These are phyloP conservation scores for Silurus aristotelis DNA, from an alignment of 2,797 vertebrate genomes.

Conservation along the genomic window DNA sequence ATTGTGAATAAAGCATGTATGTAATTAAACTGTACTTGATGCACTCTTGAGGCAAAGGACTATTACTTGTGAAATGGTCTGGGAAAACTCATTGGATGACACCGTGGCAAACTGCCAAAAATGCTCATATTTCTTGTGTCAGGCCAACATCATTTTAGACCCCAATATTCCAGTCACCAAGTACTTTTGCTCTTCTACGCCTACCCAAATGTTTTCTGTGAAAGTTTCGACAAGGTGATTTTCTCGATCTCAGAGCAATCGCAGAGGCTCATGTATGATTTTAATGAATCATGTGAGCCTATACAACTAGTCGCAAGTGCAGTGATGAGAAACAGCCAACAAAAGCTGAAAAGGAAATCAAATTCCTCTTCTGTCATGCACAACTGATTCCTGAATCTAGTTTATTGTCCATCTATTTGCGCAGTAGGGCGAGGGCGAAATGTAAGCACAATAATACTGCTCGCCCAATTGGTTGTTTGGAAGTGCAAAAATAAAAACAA, in stretches of 20 bases:
- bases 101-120: background rate
- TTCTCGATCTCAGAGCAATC: background rate
- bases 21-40: background rate
- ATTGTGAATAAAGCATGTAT: background rate
- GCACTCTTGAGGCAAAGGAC: too few relatives aligned
- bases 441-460: background rate
- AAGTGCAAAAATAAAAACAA: background rate
- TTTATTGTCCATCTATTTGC: slow-evolving; percentile 13
- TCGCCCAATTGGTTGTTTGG: background rate
- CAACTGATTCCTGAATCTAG: slow-evolving; percentile 6
- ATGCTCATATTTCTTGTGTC: background rate
- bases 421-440: background rate
- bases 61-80: background rate
- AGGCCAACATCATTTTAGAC: background rate
- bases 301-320: background rate
- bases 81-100: background rate
- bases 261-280: background rate
- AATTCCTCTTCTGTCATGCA: slow-evolving; percentile 1
- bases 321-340: background rate
- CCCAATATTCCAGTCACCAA: too few relatives aligned
- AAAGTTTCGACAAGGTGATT: background rate
- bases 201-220: background rate
- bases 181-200: background rate
- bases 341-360: slow-evolving; percentile 7
- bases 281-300: background rate